Evolutionary conservation across 2,888 invertebrate species (phyloP).

Genomic region (Onchidella celtica): DNA sequence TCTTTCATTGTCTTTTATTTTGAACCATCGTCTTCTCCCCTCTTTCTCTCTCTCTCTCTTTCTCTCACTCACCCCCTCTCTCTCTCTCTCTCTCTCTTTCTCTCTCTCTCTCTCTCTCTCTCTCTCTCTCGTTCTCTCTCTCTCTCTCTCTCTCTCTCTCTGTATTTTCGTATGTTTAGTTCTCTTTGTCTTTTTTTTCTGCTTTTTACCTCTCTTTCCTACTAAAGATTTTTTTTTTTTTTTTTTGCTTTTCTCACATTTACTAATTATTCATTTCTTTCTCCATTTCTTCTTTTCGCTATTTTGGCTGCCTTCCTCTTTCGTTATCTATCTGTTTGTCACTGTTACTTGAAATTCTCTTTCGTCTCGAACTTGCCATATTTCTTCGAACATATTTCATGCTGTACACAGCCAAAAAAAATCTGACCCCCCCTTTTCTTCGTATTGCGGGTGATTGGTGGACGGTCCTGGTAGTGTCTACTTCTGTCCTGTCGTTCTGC

Average conservation of each 20-base stretch:
- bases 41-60: slow-evolving; percentile 4
- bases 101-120: slow-evolving; percentile 17
- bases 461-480: too few species aligned
- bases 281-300: not conserved
- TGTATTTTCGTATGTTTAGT: not conserved
- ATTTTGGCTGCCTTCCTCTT: not conserved
- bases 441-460: too few species aligned
- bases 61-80: too few species aligned
- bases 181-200: not conserved
- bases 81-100: slow-evolving; percentile 9
- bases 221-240: not conserved
- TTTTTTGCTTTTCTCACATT: not conserved
- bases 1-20: not conserved
- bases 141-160: too few species aligned
- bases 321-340: not conserved
- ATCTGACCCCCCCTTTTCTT: too few species aligned
- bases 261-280: not conserved
- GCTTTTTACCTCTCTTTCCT: not conserved
- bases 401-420: too few species aligned
- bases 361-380: too few species aligned
- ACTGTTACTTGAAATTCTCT: too few species aligned
- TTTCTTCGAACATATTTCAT: too few species aligned
- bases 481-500: too few species aligned
- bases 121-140: too few species aligned
- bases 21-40: not conserved